Base-by-base conservation (phyloP, 2,797 vertebrate genomes). In the Urosaurus nigricauda region DNA sequence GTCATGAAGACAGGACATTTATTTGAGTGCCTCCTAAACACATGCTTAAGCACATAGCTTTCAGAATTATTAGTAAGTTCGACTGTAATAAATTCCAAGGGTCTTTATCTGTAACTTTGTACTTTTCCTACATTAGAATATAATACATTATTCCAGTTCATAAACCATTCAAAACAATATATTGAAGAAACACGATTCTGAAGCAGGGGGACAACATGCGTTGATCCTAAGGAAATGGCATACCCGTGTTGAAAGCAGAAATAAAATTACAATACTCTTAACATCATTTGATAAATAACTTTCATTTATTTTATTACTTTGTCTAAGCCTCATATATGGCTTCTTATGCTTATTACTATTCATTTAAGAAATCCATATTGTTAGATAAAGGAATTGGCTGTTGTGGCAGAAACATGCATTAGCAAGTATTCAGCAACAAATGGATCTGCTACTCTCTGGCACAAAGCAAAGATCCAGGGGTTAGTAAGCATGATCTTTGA, bases 201-300 rank as follows among this genome's bases (percentile, higher is more conserved):
- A 85, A 75, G 24, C 5, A 12, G 19, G 14, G 14, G 37, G 2
- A 47, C 35, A 60, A 12, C 32, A 32, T 68, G 29, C 12, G 8
- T 32, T 29, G 26, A 68, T 65, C 26, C 63, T 65, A 24, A 65
- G 63, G 63, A 65, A 24, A 12, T 37, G 56, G 17, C n/a, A 65
- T 70, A 68, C 26, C 65, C n/a, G n/a, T 71, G 68, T 53, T 73
- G n/a, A 47, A 53, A 56, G 35, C 12, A 35, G 7, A n/a, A 53
- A 17, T 73, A 71, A 73, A 84, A 68, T 8, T 43, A 43, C 24
- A 8, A 17, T 13, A 71, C 16, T 35, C n/a, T 58, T 3, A 40
- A 29, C 12, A 84, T 5, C n/a, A 35, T 83, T 74, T 74, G n/a
- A 14, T 84, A 29, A 84, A 74, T 84, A 84, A 11, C 26, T 84